Percentiles rank a stretch among this genome's conserved stretches.
Evolutionary conservation across 2,888 invertebrate genomes (phyloP).

Genomic region (Hirtodrosophila confusa): DNA sequence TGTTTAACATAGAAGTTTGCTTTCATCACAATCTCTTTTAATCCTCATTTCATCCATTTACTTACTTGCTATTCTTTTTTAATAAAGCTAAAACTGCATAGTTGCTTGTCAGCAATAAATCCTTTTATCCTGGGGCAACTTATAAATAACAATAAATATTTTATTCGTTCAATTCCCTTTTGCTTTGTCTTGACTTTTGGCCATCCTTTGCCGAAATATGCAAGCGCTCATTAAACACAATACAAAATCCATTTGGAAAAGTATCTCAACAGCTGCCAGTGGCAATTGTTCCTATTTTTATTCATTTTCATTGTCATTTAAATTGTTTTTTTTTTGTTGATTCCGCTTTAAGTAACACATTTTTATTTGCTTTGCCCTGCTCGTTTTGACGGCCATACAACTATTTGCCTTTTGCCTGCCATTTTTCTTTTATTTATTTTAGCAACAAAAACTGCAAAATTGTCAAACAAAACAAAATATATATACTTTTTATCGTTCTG

Average conservation of each 20-base stretch:
- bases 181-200: constrained; percentile 39
- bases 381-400: constrained; percentile 32
- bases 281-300: constrained; percentile 6
- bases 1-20: too few species aligned
- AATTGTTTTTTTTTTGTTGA: neutral
- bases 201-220: constrained; percentile 28
- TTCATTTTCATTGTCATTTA: constrained; percentile 14
- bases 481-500: constrained; percentile 49
- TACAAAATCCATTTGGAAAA: constrained; percentile 32
- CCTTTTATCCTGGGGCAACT: constrained; percentile 2
- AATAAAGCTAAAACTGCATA: neutral
- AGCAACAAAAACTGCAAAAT: constrained; percentile 4
- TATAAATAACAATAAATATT: constrained; percentile 31
- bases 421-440: constrained; percentile 21
- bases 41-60: too few species aligned
- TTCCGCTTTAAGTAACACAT: constrained; percentile 20
- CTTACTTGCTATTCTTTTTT: too few species aligned
- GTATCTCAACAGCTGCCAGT: constrained; percentile 8
- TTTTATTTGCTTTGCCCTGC: constrained; percentile 31
- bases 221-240: constrained; percentile 45
- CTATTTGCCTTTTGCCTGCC: constrained; percentile 26
- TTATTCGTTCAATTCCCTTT: constrained; percentile 4
- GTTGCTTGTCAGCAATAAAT: constrained; percentile 17
- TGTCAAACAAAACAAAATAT: constrained; percentile 29
- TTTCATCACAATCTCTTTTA: too few species aligned